Evolutionary conservation across 2,113 vertebrate genomes (phyloP), one percentile per base, ranked within the genome.

Genomic region (Todiramphus chloris): DNA sequence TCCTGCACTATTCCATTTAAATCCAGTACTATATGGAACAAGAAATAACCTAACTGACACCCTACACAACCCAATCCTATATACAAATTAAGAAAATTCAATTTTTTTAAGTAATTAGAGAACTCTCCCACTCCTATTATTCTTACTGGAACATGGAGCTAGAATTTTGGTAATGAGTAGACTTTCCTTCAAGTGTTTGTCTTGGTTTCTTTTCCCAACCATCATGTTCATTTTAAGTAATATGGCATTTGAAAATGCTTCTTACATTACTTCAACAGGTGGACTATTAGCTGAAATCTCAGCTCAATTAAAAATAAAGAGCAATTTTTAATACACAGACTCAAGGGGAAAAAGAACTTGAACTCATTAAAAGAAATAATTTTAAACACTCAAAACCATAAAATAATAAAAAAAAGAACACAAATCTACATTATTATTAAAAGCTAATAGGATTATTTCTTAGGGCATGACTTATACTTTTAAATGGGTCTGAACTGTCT

Each of bases 261-360:
- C 56, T 87, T 51, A 46, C 4, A 24, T 88, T 88, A 70, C 63
- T 70, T 82, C 79, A 86, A 80, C 51, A 86, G 33, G n/a, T 63
- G 16, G 8, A 14, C 16, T 94, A 83, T 83, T 80, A 88, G 43
- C 51, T 75, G 59, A 85, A 86, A 88, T 88, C 5, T 31, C 60
- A 90, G 59, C 39, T 86, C 64, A 83, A 80, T 92, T 93, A 90
- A 96, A 96, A 96, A 79, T 80, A 88, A 83, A 90, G 44, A 68
- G 11, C 4, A 81, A 28, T 35, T 86, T 83, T 94, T 33, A 81
- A 89, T 39, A 89, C 35, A 41, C 10, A 68, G 8, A 77, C 75
- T 88, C 68, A 78, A 81, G 46, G 30, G 66, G 50, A 5, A 69
- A 73, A 81, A 78, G 79, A 86, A 16, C 11, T 83, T 0, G 2